phyloP scores from a whole-genome alignment of 2,113 vertebrate genomes.

The Neotoma lepida region DNA sequence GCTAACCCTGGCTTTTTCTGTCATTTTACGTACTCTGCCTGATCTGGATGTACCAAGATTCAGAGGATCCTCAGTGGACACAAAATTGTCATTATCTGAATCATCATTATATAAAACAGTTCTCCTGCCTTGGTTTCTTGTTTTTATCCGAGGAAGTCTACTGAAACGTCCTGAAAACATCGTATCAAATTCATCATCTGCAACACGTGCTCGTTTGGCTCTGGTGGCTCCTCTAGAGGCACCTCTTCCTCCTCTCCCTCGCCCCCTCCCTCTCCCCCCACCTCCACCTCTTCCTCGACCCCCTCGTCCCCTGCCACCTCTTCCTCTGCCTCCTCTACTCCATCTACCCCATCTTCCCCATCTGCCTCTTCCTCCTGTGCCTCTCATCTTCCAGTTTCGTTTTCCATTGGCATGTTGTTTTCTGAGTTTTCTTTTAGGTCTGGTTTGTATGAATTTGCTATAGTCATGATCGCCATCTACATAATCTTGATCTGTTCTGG shows the following conservation, averaged over 20 bases:
- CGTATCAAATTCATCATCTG: slow-evolving; percentile 87
- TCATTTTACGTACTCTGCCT: slow-evolving; percentile 98
- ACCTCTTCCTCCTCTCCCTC: slow-evolving; percentile 85
- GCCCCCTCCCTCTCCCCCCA: slow-evolving; percentile 79
- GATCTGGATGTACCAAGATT: slow-evolving; percentile 98
- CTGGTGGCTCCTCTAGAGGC: slow-evolving; percentile 83
- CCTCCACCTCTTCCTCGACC: slow-evolving; percentile 83
- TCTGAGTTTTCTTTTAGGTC: slow-evolving; percentile 86
- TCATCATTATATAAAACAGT: slow-evolving; percentile 96
- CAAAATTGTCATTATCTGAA: slow-evolving; percentile 93
- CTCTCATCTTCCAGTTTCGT: slow-evolving; percentile 85
- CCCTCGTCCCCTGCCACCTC: slow-evolving; percentile 85
- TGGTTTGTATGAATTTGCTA: slow-evolving; percentile 93
- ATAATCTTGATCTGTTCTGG: slow-evolving; percentile 93
- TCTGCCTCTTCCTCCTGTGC: slow-evolving; percentile 80
- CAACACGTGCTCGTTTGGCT: slow-evolving; percentile 84
- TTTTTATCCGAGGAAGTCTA: slow-evolving; percentile 92
- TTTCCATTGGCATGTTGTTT: slow-evolving; percentile 84
- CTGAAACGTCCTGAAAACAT: slow-evolving; percentile 86
- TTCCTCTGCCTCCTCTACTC: slow-evolving; percentile 83
- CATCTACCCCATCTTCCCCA: slow-evolving; percentile 87
- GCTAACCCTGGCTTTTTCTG: slow-evolving; percentile 98
- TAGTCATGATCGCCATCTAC: slow-evolving; percentile 98
- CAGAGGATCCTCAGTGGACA: slow-evolving; percentile 93
- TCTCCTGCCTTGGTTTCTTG: slow-evolving; percentile 96